Evolutionary conservation across 2,797 vertebrate species (phyloP), one percentile per base, ranked within the genome.

Genomic region (Enoplosus armatus): DNA sequence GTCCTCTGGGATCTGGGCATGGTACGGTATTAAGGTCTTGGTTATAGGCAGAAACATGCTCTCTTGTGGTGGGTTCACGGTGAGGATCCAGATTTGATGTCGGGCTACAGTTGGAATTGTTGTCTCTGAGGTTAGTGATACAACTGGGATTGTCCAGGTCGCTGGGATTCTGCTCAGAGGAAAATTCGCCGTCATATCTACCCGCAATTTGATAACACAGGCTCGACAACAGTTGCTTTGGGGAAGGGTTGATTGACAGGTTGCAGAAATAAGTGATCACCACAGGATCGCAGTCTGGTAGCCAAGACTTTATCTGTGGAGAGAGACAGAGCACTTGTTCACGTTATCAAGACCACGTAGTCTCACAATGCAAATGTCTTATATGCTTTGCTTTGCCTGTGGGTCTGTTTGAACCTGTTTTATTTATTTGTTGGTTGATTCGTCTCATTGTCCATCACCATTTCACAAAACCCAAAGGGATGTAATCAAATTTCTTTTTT

Each of bases 291-390:
- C 59, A 68, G 76, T 93, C 87, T 65, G 88, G 80, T 9, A 95
- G 88, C 96, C 96, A 96, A 3, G 68, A 81, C 31, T 86, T 85
- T 1, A 95, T 91, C 96, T 97, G 89, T 66, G 77, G 84, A 85
- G 48, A 60, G 24, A 67, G 47, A 71, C 4, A 47, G 0, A 50
- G 47, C 29, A 48, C 12, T 3, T 20, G 12, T 71, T 26, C n/a
- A 53, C 5, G 39, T 20, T 31, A n/a, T 33, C 1, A 48, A 48
- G 14, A 59, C 20, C 43, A 33, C n/a, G 24, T 27, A 2, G 50
- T 47, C 27, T 31, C 6, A 26, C 31, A 43, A 24, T 31, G 5
- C 10, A n/a, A 50, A 63, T 18, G 8, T 9, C 1, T 14, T 54
- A 16, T 6, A 55, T n/a, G 12, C 2, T 2, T 3, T 45, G n/a